These are phyloP conservation scores for Carollia perspicillata DNA, from an alignment of 2,113 vertebrate species.

Conservation along the genomic window DNA sequence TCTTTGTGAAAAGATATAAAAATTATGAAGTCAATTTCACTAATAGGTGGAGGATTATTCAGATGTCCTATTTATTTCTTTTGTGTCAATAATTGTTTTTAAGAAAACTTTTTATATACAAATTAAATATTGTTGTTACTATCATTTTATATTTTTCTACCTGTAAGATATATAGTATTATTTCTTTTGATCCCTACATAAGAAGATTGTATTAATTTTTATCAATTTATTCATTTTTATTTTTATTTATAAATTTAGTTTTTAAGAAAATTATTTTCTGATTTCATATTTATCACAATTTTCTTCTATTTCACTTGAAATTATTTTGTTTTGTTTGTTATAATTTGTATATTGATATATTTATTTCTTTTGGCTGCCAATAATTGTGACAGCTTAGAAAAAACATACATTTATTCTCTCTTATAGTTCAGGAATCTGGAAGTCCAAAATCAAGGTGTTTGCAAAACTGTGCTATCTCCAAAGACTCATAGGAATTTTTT, in stretches of 20 bases:
- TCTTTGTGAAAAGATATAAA: not conserved
- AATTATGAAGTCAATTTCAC: not conserved
- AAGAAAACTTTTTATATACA: not conserved
- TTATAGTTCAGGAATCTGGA: no score
- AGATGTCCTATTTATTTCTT: not conserved
- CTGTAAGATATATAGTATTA: not conserved
- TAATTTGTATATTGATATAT: not conserved
- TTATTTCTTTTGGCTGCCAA: not conserved
- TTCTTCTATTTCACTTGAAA: not conserved
- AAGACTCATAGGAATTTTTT: not conserved
- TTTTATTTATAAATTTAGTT: not conserved
- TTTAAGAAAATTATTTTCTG: not conserved
- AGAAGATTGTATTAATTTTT: not conserved
- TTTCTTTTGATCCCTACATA: not conserved
- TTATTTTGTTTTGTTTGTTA: not conserved
- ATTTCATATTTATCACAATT: not conserved
- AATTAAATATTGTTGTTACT: not conserved
- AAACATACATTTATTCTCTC: not conserved
- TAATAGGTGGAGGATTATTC: not conserved
- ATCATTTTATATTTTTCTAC: not conserved
- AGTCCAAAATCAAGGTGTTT: no score
- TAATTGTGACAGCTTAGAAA: not conserved
- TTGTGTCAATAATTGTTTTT: not conserved
- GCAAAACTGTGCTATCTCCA: not conserved
- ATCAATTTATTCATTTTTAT: not conserved